These are phyloP conservation scores for Globodera ellingtonae DNA, from an alignment of 1,140 invertebrate genomes.

Conservation along the genomic window DNA sequence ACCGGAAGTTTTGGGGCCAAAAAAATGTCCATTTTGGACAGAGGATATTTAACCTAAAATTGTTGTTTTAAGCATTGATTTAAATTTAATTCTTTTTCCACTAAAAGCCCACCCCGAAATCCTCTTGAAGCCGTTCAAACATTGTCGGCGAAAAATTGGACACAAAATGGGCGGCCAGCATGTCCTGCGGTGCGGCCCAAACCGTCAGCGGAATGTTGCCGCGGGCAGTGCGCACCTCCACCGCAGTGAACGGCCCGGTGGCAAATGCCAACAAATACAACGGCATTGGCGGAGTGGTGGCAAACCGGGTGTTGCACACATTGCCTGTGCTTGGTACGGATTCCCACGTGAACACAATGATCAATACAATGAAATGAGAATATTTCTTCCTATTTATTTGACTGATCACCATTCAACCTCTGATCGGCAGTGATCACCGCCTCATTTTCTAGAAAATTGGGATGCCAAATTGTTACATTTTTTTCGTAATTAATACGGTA, in stretches of 20 bases:
- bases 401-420: no score
- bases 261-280: slow-evolving; percentile 69
- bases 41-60: slow-evolving; percentile 57
- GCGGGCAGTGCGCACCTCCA: slow-evolving; percentile 54
- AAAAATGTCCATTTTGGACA: slow-evolving; percentile 67
- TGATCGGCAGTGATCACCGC: no score
- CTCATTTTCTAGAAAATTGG: no score
- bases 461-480: no score
- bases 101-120: slow-evolving; percentile 43
- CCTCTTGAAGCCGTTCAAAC: slow-evolving; percentile 59
- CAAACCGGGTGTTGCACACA: slow-evolving; percentile 57
- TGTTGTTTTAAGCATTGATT: not conserved
- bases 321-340: not conserved
- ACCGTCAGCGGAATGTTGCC: slow-evolving; percentile 58
- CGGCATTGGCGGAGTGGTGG: slow-evolving; percentile 68
- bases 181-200: slow-evolving; percentile 52
- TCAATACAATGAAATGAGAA: no score
- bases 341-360: not conserved
- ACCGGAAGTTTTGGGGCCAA: slow-evolving; percentile 68
- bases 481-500: no score
- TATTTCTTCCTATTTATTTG: no score
- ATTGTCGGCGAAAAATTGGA: slow-evolving; percentile 61
- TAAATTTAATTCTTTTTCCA: not conserved
- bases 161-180: slow-evolving; percentile 47
- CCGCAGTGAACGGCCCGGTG: slow-evolving; percentile 47